Base-by-base conservation (phyloP, 2,888 invertebrate genomes). In the Brachyptera risi region DNA sequence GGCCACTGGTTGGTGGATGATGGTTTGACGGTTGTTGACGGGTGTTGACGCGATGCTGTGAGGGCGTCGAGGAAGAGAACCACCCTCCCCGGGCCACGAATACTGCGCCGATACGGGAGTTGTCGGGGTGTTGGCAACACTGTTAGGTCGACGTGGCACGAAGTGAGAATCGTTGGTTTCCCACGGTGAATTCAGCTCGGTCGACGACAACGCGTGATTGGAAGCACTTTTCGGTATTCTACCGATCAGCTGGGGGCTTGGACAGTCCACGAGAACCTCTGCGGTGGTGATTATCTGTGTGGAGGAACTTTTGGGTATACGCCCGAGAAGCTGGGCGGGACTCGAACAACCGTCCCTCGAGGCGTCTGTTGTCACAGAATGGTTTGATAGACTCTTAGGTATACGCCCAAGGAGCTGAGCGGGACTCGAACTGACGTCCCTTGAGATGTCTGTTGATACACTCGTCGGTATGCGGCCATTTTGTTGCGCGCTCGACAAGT, bases 1-100 rank as follows among this genome's bases (percentile, higher is more conserved):
- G 66, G 74, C 73, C 66, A 75, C 69, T 68, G 75, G 74, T 60
- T 75, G 75, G 69, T 75, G 74, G 67, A 73, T 66, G 65, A 60
- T 19, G 65, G 67, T 5, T 21, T 24, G 42, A 51, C 49, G 64
- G 66, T 56, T 59, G 56, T 68, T 56, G 63, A 67, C 65, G 65
- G 76, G 75, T 64, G 74, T 74, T 27, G 80, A 77, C 64, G 85
- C 85, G 68, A 85, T 81, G 69, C 85, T 85, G 73, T 83, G 84
- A 38, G 86, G 85, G 58, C 85, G 71, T 65, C 79, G 74, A 67
- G 76, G 64, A 61, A 65, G 67, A 66, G 68, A 71, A 62, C 68
- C 72, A 67, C 71, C 71, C 63, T 71, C 72, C 70, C 69, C 68
- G 63, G 60, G 67, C 65, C 68, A 35, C 3, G 37, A 11, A 31